Percentiles rank a stretch among this genome's conserved stretches.
Conservation (phyloP, 2,797 vertebrate species). For the Sciurus carolinensis region DNA sequence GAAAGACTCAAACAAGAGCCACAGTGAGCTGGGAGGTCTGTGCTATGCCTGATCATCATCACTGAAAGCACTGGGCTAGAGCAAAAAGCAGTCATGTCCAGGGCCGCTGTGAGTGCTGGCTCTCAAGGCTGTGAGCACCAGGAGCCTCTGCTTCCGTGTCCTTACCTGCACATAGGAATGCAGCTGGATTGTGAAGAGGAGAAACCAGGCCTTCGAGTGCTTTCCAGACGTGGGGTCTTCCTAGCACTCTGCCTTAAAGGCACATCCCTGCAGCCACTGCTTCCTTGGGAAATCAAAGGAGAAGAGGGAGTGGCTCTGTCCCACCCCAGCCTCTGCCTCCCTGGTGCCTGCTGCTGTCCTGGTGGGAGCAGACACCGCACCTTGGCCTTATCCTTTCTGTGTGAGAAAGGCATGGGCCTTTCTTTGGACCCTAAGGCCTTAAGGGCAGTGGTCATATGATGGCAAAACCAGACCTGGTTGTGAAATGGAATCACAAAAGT, state of each 20-base stretch:
- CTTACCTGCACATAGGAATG: not conserved
- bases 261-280: not conserved
- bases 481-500: too few relatives aligned
- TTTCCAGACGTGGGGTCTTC: not conserved
- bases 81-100: too few relatives aligned
- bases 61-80: too few relatives aligned
- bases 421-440: not conserved
- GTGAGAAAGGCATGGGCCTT: not conserved
- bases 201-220: not conserved
- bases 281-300: slow-evolving; percentile 47
- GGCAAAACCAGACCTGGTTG: too few relatives aligned
- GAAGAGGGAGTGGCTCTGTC: not conserved
- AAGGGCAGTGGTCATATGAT: too few relatives aligned
- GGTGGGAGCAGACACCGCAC: accelerated
- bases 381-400: too few relatives aligned
- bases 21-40: not conserved
- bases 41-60: not conserved
- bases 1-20: not conserved
- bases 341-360: not conserved
- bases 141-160: not conserved
- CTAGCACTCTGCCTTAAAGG: not conserved
- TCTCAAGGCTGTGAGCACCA: not conserved
- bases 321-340: not conserved
- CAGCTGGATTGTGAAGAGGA: not conserved
- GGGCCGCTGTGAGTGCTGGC: not conserved